Evolutionary conservation across 2,797 vertebrate genomes (phyloP).

Genomic region (Ispidina lecontei): DNA sequence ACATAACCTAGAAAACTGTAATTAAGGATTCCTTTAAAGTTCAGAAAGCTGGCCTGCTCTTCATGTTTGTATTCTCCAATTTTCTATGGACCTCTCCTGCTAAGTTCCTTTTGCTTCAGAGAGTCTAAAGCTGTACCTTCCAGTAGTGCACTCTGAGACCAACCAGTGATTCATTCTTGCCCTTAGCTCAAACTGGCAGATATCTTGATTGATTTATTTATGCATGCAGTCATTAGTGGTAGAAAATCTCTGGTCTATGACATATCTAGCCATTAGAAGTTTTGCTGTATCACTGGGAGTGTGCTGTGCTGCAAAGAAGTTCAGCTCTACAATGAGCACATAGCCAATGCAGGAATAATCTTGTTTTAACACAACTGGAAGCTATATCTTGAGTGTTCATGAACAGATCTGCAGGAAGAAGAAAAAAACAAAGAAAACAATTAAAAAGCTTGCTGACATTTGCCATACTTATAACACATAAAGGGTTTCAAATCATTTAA

Average conservation of each 20-base stretch:
- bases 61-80: neutral
- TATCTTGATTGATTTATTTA: neutral
- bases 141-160: neutral
- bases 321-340: neutral
- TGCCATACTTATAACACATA: neutral
- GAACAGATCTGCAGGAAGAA: slow-evolving; percentile 21
- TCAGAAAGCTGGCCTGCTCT: neutral
- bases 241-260: neutral
- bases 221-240: neutral
- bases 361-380: neutral
- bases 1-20: neutral
- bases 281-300: neutral
- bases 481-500: neutral
- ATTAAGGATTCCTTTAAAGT: neutral
- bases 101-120: neutral
- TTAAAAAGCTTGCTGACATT: neutral
- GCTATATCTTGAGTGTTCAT: neutral
- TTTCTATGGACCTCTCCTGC: neutral
- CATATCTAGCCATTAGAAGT: neutral
- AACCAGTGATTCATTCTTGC: neutral
- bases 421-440: neutral
- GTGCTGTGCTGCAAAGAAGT: neutral
- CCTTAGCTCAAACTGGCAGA: neutral
- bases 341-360: neutral
- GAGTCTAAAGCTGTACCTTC: neutral